These are phyloP conservation scores for Oncorhynchus gorbuscha DNA, from an alignment of 2,113 vertebrate genomes.

Conservation along the genomic window DNA sequence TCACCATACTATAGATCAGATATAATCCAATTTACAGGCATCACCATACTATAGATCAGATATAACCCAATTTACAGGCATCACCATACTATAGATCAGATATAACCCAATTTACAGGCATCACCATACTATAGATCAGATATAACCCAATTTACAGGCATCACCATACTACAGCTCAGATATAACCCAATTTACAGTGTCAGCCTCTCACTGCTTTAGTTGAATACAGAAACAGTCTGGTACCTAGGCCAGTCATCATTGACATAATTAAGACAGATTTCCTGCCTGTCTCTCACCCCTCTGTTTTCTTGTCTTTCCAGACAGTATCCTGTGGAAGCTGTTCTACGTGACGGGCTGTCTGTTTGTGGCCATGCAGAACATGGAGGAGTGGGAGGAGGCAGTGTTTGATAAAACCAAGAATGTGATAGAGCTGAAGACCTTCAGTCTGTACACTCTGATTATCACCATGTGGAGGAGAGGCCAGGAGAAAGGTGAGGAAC, in stretches of 20 bases:
- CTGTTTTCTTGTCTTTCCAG: slow-evolving; percentile 61
- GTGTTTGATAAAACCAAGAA: slow-evolving; percentile 87
- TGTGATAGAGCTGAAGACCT: slow-evolving; percentile 81
- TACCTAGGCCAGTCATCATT: not conserved
- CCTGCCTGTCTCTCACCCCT: not conserved
- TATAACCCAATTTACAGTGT: not conserved
- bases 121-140: no score
- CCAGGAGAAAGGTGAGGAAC: slow-evolving; percentile 81
- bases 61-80: no score
- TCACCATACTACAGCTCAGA: no score
- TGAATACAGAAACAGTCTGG: no score
- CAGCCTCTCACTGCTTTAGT: no score
- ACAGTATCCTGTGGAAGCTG: slow-evolving; percentile 89
- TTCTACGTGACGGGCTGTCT: slow-evolving; percentile 92
- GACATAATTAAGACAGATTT: not conserved
- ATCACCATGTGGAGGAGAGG: slow-evolving; percentile 87
- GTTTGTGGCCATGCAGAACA: slow-evolving; percentile 93
- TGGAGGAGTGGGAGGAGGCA: slow-evolving; percentile 98
- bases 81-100: no score
- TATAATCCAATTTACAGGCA: no score
- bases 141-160: no score
- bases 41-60: no score
- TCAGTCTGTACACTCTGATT: slow-evolving; percentile 85
- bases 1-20: no score
- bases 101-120: no score